These are phyloP conservation scores for Sericinus montela DNA, from an alignment of 2,888 invertebrate species.

Conservation along the genomic window DNA sequence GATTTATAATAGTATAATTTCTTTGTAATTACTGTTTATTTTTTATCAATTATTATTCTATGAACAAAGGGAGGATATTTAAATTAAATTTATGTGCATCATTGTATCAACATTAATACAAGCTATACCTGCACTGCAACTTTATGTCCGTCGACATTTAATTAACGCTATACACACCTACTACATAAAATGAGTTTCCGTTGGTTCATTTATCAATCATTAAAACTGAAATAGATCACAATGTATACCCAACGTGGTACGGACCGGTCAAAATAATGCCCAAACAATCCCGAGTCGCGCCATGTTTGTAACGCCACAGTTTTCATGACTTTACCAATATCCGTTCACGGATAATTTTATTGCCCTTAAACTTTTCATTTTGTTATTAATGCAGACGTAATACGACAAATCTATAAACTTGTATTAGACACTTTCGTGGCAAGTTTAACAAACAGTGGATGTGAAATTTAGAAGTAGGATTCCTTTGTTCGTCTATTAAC, in stretches of 20 bases:
- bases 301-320: constrained; percentile 30
- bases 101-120: no score
- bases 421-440: not conserved
- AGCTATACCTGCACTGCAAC: not conserved
- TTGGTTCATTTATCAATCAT: constrained; percentile 51
- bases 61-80: no score
- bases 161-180: constrained; percentile 22
- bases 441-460: not conserved
- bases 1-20: no score
- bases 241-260: constrained; percentile 14
- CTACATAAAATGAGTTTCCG: constrained; percentile 33
- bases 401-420: constrained; percentile 17
- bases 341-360: constrained; percentile 32
- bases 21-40: no score
- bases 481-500: no score
- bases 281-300: constrained; percentile 27
- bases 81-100: no score
- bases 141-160: constrained; percentile 6
- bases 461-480: no score
- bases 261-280: constrained; percentile 20
- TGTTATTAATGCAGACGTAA: constrained; percentile 11
- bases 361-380: constrained; percentile 19
- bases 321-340: constrained; percentile 35
- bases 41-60: no score
- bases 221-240: constrained; percentile 52